Evolutionary conservation across 2,888 invertebrate species (phyloP), one percentile per base, ranked within the genome.

Genomic region (Diarsia rubi): DNA sequence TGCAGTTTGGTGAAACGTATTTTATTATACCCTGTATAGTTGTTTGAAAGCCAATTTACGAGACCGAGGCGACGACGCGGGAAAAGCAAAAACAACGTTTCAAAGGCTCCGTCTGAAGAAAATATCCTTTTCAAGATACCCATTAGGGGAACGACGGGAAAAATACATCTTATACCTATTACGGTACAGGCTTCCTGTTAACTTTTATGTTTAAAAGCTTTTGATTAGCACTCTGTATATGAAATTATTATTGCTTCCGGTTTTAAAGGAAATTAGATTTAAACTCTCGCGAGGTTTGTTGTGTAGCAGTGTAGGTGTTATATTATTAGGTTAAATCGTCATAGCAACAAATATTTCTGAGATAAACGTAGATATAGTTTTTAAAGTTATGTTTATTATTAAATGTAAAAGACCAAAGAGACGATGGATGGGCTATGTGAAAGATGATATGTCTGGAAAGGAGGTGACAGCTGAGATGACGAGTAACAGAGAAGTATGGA

Each of bases 11-110:
- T 52, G 65, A 73, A 82, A 83, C 65, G 73, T 90, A 85, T 90
- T 90, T 90, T 90, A 88, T 88, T 90, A 88, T 90, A 88, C 88
- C 87, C 79, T 90, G 89, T 89, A 83, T 88, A 90, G 87, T 89
- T 89, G 86, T 89, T 90, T 88, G 83, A 91, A 91, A 92, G 92
- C 87, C 89, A 93, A 93, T 93, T 92, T 92, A 88, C 89, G 85
- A 80, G 75, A 85, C 79, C 70, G 77, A 81, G 86, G 79, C 87
- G 85, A 84, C 87, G 85, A 80, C 85, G 87, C 86, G 86, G 81
- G 84, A 79, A 86, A 87, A 88, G 83, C 86, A 89, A 89, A 92
- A 93, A 91, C 89, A 90, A 88, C 89, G 82, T 90, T 91, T 87
- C 83, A 88, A 90, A 89, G 79, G 80, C 86, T 80, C 79, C 85